phyloP scores from a whole-genome alignment of 2,888 invertebrate species.

The Oxyteleia sp. region DNA sequence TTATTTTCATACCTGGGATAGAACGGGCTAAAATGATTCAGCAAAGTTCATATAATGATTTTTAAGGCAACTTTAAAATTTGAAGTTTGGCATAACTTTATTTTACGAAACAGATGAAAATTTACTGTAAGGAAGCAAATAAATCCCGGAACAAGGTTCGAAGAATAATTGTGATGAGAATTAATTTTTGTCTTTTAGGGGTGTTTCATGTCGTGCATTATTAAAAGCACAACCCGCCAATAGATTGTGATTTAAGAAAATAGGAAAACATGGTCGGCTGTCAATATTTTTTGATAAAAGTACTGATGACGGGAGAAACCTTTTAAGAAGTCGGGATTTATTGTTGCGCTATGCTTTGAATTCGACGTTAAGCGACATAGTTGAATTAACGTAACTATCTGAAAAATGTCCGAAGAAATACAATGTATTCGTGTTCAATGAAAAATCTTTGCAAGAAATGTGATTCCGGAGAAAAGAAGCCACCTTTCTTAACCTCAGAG shows the following conservation, averaged over 20 bases:
- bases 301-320: slow-evolving; percentile 35
- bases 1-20: too few relatives aligned
- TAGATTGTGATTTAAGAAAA: slow-evolving; percentile 33
- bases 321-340: slow-evolving; percentile 49
- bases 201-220: slow-evolving; percentile 26
- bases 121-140: too few relatives aligned
- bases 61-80: too few relatives aligned
- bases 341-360: slow-evolving; percentile 46
- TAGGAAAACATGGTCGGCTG: slow-evolving; percentile 34
- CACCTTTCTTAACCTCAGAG: slow-evolving; percentile 15
- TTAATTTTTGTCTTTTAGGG: too few relatives aligned
- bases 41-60: too few relatives aligned
- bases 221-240: slow-evolving; percentile 40
- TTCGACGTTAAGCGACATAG: slow-evolving; percentile 34
- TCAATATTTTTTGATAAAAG: slow-evolving; percentile 54
- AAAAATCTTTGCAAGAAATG: slow-evolving; percentile 25
- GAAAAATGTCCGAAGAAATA: slow-evolving; percentile 28
- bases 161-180: too few relatives aligned
- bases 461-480: slow-evolving; percentile 35
- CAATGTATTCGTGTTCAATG: slow-evolving; percentile 23
- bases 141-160: too few relatives aligned
- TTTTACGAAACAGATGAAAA: too few relatives aligned
- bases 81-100: too few relatives aligned
- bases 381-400: slow-evolving; percentile 54
- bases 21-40: too few relatives aligned